Base-by-base conservation (phyloP, 2,797 vertebrate genomes). In the Chloroceryle amazona region DNA sequence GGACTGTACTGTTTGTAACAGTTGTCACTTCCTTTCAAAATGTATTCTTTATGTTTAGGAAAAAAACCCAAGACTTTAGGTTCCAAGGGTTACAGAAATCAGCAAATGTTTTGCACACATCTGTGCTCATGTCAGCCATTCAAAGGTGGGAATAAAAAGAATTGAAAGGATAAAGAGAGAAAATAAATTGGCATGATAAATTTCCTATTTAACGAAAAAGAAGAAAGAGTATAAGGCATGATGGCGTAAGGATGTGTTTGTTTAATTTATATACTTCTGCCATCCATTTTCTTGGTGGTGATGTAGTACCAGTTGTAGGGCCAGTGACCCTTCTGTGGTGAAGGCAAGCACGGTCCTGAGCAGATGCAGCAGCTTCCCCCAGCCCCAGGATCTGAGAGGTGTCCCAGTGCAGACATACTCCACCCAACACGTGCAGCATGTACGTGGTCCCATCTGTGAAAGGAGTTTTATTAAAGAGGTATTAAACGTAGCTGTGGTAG, bases 191-290 rank as follows among this genome's bases (percentile, higher is more conserved):
- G 21, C 1, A 0, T 66, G 17, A 23, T 21, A 33, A 46, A 60
- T 72, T 60, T 44, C 20, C 37, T 66, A 3, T 71, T 75, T 14
- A 10, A 71, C 81, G 65, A 35, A 6, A 44, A 21, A 23, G 17
- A 20, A 46, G 2, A 12, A 28, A 11, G 8, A 19, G 41, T 0
- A 0, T 49, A 46, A 65, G 4, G 23, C 13, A 6, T 13, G 49
- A 51, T 81, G 68, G 49, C 28, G 31, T 74, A 71, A 82, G n/a
- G 72, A 28, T 42, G 12, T 71, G 19, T 73, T 72, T 73, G 35
- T 85, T 91, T 49, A 6, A 26, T 47, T 83, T 23, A 8, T 52
- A 8, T 1, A 14, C 25, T 35, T 90, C 74, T 78, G 41, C 46
- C 46, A 28, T 82, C 21, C 8, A 1, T 54, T 86, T 62, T 84